Percentiles rank a stretch among this genome's conserved stretches.
Evolutionary conservation across 2,888 invertebrate species (phyloP).

Genomic region (Pachliopta kotzebuea): DNA sequence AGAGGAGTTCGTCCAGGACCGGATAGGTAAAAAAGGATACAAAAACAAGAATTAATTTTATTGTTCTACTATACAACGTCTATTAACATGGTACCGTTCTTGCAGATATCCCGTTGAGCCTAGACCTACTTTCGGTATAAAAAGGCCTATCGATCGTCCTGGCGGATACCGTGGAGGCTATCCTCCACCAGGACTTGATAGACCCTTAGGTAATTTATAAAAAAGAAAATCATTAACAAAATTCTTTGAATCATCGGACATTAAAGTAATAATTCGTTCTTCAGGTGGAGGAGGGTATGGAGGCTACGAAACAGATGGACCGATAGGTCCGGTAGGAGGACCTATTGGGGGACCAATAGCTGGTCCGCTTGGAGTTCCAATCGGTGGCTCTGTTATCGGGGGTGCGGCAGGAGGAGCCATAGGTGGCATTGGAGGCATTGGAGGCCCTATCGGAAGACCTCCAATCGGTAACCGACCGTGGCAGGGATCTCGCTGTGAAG

Average conservation of each 20-base stretch:
- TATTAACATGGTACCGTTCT: background rate
- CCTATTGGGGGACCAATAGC: constrained; percentile 44
- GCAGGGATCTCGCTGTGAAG: constrained; percentile 86
- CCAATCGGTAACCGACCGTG: constrained; percentile 60
- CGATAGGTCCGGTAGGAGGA: constrained; percentile 52
- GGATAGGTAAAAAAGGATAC: constrained; percentile 53
- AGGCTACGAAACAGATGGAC: constrained; percentile 68
- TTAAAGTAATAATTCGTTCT: constrained; percentile 8
- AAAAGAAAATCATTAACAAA: background rate
- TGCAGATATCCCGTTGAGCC: constrained; percentile 67
- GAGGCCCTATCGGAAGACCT: constrained; percentile 57
- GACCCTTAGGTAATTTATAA: constrained; percentile 56
- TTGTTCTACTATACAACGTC: background rate
- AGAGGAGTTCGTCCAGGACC: constrained; percentile 73
- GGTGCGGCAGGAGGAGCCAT: constrained; percentile 61
- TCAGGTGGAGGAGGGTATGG: constrained; percentile 46
- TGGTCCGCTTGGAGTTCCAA: constrained; percentile 36
- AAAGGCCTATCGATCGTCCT: constrained; percentile 64
- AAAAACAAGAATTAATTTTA: background rate
- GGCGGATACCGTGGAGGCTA: constrained; percentile 78
- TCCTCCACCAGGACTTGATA: constrained; percentile 64
- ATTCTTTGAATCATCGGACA: background rate
- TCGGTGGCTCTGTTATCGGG: constrained; percentile 43
- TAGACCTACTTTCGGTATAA: constrained; percentile 60
- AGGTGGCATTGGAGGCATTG: constrained; percentile 55